A percentile compares a stretch with the other conserved stretches of the same genome.
Conservation (phyloP, 2,797 vertebrate genomes). For the Potorous gilbertii region DNA sequence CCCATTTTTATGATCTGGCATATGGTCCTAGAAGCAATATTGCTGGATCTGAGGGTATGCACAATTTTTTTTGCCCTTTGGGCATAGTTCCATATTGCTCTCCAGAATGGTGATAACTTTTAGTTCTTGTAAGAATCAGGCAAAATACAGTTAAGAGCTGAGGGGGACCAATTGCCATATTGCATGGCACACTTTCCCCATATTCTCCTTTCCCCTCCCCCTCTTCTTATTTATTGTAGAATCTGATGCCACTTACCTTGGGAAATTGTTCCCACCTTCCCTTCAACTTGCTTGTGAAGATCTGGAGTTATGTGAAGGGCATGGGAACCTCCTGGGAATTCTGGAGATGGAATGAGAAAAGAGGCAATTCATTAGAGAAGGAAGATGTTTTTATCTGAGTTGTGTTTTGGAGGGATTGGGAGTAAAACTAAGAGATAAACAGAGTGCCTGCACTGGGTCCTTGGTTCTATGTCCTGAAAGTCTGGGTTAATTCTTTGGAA, state of each 20-base stretch:
- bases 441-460: not conserved
- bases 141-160: not conserved
- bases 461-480: not conserved
- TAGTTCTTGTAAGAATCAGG: not conserved
- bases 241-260: not conserved
- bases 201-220: not conserved
- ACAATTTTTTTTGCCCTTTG: too few species aligned
- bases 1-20: too few species aligned
- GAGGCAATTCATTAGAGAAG: not conserved
- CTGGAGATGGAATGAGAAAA: not conserved
- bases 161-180: not conserved
- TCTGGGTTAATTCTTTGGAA: not conserved
- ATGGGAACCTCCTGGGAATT: not conserved
- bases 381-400: not conserved
- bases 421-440: not conserved
- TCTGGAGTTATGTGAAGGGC: conserved; percentile 5
- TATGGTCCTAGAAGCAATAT: too few species aligned
- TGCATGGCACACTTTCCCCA: not conserved
- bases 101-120: not conserved
- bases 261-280: not conserved
- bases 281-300: not conserved
- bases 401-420: not conserved
- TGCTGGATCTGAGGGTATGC: too few species aligned
- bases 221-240: not conserved
- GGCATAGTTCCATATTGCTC: too few species aligned